Conservation (phyloP, 1,140 invertebrate species). For the Trypoxylus dichotomus region DNA sequence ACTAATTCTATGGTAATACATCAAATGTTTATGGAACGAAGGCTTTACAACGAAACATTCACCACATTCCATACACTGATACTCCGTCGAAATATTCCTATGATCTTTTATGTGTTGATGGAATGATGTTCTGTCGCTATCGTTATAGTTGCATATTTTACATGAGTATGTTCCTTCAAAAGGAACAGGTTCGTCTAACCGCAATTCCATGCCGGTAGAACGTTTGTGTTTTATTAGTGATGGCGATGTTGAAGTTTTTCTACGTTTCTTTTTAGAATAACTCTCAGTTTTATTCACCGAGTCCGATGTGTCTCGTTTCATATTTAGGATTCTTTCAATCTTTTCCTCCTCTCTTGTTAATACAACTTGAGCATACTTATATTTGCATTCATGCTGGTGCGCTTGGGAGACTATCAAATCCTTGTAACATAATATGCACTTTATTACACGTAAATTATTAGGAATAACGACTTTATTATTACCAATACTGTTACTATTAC, state of each 20-base stretch:
- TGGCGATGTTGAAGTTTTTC: constrained; percentile 27
- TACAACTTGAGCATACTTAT: constrained; percentile 30
- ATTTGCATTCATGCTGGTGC: constrained; percentile 29
- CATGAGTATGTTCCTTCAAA: constrained; percentile 57
- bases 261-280: constrained; percentile 37
- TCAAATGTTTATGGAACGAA: constrained; percentile 65
- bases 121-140: constrained; percentile 52
- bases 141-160: constrained; percentile 56
- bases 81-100: constrained; percentile 61
- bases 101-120: constrained; percentile 59
- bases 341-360: neutral
- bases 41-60: constrained; percentile 67
- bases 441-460: neutral
- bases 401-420: neutral
- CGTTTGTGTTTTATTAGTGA: constrained; percentile 32
- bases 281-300: neutral
- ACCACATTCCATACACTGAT: constrained; percentile 69
- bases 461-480: too few relatives aligned
- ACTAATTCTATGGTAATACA: constrained; percentile 60
- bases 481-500: neutral
- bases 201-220: constrained; percentile 18
- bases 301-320: neutral
- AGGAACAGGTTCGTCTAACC: constrained; percentile 42
- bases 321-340: neutral
- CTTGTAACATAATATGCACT: constrained; percentile 28